Base-by-base conservation (phyloP, 2,113 vertebrate genomes). In the Sclerurus mexicanus region DNA sequence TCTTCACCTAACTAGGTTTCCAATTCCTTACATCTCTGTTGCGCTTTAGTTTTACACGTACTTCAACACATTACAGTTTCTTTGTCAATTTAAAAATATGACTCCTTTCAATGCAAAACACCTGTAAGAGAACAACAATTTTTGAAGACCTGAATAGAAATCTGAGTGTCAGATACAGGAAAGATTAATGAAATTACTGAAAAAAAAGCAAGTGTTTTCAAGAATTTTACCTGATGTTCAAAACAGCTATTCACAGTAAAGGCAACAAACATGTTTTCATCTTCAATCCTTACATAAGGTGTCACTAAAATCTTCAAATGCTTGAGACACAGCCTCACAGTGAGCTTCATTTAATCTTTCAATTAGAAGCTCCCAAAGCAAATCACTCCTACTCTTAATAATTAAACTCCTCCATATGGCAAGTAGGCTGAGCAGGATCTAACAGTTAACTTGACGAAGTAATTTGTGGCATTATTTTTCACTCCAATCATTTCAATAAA, bases 371-470 rank as follows among this genome's bases (percentile, higher is more conserved):
- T 95, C 85, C 83, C 64, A 89, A 92, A 96, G 93, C 90, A 96
- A 95, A 94, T 96, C 83, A 96, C 87, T 96, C 96, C 96, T 90
- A 96, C 95, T 89, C 69, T 72, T 93, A 95, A 96, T 96, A 93
- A 96, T 96, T 94, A 94, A 94, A 96, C 88, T 96, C 92, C 85
- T 96, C 95, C 96, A 89, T 93, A 90, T 93, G 96, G 92, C 76
- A 93, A 96, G 96, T 92, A 96, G 92, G 96, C 85, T 96, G 96
- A 88, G 79, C 75, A 92, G 86, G 83, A 96, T 90, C 40, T 86
- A 92, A 85, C 83, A 78, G 85, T 85, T 88, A 93, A 94, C 82
- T 94, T 92, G 76, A 96, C 79, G 90, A 92, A 88, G 85, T 93
- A 79, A 90, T 91, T 92, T 93, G 47, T 93, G 90, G 90, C 85